Base-by-base conservation (phyloP, 2,797 vertebrate species). In the Telmatherina bonti region DNA sequence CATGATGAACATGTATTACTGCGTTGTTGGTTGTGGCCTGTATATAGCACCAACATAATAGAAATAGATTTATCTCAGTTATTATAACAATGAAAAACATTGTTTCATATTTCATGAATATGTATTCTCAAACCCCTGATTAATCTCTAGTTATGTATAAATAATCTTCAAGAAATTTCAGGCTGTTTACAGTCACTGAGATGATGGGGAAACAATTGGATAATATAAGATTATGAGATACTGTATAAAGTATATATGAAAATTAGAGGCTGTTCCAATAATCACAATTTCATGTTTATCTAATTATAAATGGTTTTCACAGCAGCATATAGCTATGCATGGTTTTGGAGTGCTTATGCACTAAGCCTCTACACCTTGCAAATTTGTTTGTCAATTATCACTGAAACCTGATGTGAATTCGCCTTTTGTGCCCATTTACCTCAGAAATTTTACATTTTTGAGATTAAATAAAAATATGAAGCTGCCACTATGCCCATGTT, bases 391-490 rank as follows among this genome's bases (percentile, higher is more conserved):
- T 90, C 68, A 47, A 79, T 77, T 70, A 47, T 81, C 76, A 70
- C 62, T 79, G 68, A 82, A 80, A 89, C 72, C 79, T 83, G 70
- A 89, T 86, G 82, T 91, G 79, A 89, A 88, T 77, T 90, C 88
- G 91, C 90, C 89, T 90, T 91, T 87, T 92, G 91, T 92, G 91
- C 92, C 90, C 86, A 62, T 67, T 67, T 72, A 89, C 72, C 85
- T 86, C 53, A 49, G 56, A 86, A 70, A 83, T 65, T 15, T 83
- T 13, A 31, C 38, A 62, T 83, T 89, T 86, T 88, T 87, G 75
- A 89, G 74, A 78, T 85, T 58, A 81, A 91, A 90, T 91, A 93
- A 92, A 93, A 83, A 82, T 22, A 49, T 66, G 29, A 88, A 87
- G 24, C 61, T 72, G 68, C 75, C 35, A 26, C 30, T 7, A 6